A percentile compares a stretch with the other conserved stretches of the same genome.
These are phyloP conservation scores for Pollenia angustigena DNA, from an alignment of 2,888 invertebrate genomes.

Conservation along the genomic window DNA sequence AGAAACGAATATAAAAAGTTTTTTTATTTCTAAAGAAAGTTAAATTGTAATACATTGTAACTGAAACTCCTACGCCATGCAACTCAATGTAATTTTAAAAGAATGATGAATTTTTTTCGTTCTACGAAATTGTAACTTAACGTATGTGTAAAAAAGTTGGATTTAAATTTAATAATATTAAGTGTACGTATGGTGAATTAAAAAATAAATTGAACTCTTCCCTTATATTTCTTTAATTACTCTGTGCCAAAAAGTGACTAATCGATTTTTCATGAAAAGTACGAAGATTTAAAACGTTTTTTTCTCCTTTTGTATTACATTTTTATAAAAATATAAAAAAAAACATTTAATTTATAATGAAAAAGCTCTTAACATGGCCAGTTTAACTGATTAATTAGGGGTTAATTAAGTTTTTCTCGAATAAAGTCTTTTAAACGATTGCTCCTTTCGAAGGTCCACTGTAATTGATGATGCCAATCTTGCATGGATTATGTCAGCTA, in stretches of 20 bases:
- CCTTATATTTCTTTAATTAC: background rate
- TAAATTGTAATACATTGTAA: background rate
- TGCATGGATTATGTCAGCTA: too few relatives aligned
- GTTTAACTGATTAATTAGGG: background rate
- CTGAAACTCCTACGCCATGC: background rate
- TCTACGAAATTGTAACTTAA: background rate
- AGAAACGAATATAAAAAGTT: background rate
- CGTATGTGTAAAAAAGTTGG: conserved; percentile 21
- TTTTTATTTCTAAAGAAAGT: background rate
- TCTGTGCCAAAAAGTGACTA: background rate
- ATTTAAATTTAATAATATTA: background rate
- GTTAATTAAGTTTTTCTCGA: background rate
- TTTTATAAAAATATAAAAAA: conserved; percentile 16
- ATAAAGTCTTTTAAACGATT: background rate
- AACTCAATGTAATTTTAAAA: background rate
- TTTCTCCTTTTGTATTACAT: background rate
- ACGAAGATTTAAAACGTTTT: background rate
- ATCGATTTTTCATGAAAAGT: conserved; percentile 5
- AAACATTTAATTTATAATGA: conserved; percentile 13
- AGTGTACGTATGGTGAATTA: background rate
- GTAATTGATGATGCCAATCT: too few relatives aligned
- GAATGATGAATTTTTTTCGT: background rate
- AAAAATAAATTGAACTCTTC: background rate
- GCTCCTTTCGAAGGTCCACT: too few relatives aligned
- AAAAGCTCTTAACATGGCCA: background rate